phyloP scores from a whole-genome alignment of 2,113 vertebrate genomes.

The Bufo gargarizans region DNA sequence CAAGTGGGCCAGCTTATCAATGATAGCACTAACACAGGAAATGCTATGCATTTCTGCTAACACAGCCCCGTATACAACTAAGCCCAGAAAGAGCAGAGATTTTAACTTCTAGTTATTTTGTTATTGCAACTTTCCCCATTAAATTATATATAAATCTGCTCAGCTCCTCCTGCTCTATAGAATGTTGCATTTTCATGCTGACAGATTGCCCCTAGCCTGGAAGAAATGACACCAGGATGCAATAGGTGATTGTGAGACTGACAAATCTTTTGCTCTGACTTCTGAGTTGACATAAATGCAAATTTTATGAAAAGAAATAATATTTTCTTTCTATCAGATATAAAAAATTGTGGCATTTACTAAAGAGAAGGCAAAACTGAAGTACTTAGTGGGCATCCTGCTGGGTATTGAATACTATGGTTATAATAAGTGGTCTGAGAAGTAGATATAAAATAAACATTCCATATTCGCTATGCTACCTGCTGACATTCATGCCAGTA shows the following conservation, averaged over 20 bases:
- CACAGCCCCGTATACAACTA: too few relatives aligned
- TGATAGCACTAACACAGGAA: too few relatives aligned
- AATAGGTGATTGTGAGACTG: neutral
- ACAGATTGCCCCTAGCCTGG: too few relatives aligned
- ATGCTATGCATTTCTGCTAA: too few relatives aligned
- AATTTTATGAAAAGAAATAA: neutral
- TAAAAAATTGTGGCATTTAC: neutral
- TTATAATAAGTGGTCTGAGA: constrained; percentile 15
- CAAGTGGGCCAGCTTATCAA: too few relatives aligned
- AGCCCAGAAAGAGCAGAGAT: too few relatives aligned
- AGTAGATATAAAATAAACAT: constrained; percentile 31
- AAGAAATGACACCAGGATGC: too few relatives aligned
- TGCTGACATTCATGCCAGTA: constrained; percentile 7
- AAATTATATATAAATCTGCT: too few relatives aligned
- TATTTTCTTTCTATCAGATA: neutral
- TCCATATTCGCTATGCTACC: constrained; percentile 21
- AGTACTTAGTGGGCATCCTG: constrained; percentile 13
- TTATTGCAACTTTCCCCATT: too few relatives aligned
- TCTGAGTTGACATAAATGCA: neutral
- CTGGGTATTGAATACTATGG: constrained; percentile 1
- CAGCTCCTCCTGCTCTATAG: too few relatives aligned
- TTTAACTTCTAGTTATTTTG: too few relatives aligned
- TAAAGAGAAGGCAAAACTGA: neutral
- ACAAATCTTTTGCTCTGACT: neutral
- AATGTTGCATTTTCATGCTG: too few relatives aligned